phyloP scores from a whole-genome alignment of 2,113 vertebrate genomes.

The Motacilla tschutschensis region DNA sequence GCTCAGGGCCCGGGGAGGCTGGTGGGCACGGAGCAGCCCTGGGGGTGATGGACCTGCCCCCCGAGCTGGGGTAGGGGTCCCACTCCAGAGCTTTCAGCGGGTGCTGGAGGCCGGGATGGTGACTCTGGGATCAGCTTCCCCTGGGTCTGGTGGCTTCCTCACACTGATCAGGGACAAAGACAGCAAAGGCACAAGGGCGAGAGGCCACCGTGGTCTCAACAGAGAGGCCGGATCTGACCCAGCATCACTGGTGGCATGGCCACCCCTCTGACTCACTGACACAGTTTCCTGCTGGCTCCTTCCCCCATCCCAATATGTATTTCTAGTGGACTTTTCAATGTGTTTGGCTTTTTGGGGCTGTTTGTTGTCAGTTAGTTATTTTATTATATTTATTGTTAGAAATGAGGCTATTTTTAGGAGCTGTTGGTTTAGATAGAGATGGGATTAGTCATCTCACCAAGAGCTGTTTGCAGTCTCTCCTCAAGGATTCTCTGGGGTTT shows the following conservation, averaged over 20 bases:
- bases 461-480: slow-evolving; percentile 53
- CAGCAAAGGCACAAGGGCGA: accelerated
- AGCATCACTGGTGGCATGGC: background rate
- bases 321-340: background rate
- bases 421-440: slow-evolving; percentile 40
- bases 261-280: background rate
- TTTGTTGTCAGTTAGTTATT: slow-evolving; percentile 44
- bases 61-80: accelerated
- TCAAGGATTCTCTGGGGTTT: slow-evolving; percentile 52
- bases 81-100: accelerated
- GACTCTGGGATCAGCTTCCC: background rate
- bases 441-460: slow-evolving; percentile 56
- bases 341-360: slow-evolving; percentile 40
- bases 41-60: background rate
- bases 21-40: background rate
- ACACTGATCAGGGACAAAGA: background rate
- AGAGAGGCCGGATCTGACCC: accelerated
- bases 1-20: accelerated
- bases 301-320: background rate
- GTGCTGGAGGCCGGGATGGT: accelerated
- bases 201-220: accelerated
- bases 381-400: slow-evolving; percentile 57
- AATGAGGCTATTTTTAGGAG: slow-evolving; percentile 49
- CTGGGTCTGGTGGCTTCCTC: background rate
- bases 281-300: background rate